A percentile compares a stretch with the other conserved stretches of the same genome.
Evolutionary conservation across 2,888 invertebrate species (phyloP).

Genomic region (Mechanitis messenoides): DNA sequence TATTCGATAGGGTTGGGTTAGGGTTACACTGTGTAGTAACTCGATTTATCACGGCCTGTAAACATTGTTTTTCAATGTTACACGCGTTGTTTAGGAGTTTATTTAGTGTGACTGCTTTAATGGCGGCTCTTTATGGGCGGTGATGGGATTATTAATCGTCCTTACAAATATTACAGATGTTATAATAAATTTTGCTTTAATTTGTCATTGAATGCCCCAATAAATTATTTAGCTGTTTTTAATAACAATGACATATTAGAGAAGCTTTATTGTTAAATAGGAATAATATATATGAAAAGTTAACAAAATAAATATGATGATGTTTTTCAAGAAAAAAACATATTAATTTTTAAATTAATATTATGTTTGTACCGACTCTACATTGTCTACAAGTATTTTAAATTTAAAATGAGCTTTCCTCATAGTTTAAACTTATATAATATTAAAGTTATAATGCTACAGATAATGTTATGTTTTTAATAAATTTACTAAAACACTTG

Average conservation of each 20-base stretch:
- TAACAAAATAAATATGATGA: too few species aligned
- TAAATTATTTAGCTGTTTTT: conserved; percentile 23
- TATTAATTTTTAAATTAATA: too few species aligned
- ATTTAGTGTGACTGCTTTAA: conserved; percentile 54
- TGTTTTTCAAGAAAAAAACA: too few species aligned
- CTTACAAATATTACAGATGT: conserved; percentile 49
- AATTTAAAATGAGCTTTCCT: too few species aligned
- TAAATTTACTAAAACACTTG: too few species aligned
- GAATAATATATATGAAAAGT: too few species aligned
- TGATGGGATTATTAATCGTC: conserved; percentile 46
- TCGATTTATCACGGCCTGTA: conserved; percentile 63
- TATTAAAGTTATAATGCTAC: too few species aligned
- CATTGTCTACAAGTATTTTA: too few species aligned
- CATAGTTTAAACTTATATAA: too few species aligned
- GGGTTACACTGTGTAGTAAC: conserved; percentile 56
- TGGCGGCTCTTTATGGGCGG: conserved; percentile 31
- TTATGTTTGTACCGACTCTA: too few species aligned
- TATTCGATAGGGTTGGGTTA: conserved; percentile 46
- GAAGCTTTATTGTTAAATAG: background rate
- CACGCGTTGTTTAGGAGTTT: conserved; percentile 66
- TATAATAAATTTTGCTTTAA: conserved; percentile 43
- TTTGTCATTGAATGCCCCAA: conserved; percentile 33
- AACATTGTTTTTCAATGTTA: conserved; percentile 62
- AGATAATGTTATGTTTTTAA: too few species aligned
- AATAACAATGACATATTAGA: conserved; percentile 11